These are phyloP conservation scores for Drosophila albomicans DNA, from an alignment of 1,140 invertebrate genomes.

Conservation along the genomic window DNA sequence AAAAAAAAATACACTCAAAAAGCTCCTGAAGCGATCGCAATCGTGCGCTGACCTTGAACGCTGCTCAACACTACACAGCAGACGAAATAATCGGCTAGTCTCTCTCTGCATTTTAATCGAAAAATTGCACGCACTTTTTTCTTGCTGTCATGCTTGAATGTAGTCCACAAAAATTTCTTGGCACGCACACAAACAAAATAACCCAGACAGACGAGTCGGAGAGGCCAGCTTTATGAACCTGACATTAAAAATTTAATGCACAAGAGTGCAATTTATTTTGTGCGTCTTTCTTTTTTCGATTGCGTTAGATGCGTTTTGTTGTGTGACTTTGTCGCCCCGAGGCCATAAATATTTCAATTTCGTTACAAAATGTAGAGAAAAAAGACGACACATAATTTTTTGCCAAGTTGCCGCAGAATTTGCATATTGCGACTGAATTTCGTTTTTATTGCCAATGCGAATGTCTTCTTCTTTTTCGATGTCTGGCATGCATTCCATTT, in stretches of 20 bases:
- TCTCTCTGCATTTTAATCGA: conserved; percentile 47
- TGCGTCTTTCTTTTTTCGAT: conserved; percentile 31
- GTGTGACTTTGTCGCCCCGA: conserved; percentile 66
- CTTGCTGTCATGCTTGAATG: conserved; percentile 19
- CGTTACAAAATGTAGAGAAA: conserved; percentile 41
- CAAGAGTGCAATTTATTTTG: conserved; percentile 40
- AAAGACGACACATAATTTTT: conserved; percentile 21
- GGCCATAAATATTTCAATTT: conserved; percentile 76
- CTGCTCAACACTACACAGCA: conserved; percentile 20
- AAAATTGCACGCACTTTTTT: conserved; percentile 56
- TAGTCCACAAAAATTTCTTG: conserved; percentile 57
- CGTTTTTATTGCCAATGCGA: conserved; percentile 42
- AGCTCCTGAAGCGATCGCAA: conserved; percentile 62
- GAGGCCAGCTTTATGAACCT: conserved; percentile 47
- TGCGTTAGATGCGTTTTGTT: conserved; percentile 19
- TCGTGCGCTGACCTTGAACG: conserved; percentile 68
- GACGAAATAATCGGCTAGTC: conserved; percentile 28
- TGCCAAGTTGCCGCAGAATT: conserved; percentile 47
- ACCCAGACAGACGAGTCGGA: conserved; percentile 19
- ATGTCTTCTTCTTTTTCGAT: conserved; percentile 10
- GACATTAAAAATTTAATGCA: conserved; percentile 68
- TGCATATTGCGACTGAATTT: conserved; percentile 63
- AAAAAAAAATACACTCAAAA: conserved; percentile 14
- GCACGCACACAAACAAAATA: conserved; percentile 9
- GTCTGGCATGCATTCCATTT: background rate